Base-by-base conservation (phyloP, 37 sponge, comb jelly and placozoan species). In the Oscarella lobularis region DNA sequence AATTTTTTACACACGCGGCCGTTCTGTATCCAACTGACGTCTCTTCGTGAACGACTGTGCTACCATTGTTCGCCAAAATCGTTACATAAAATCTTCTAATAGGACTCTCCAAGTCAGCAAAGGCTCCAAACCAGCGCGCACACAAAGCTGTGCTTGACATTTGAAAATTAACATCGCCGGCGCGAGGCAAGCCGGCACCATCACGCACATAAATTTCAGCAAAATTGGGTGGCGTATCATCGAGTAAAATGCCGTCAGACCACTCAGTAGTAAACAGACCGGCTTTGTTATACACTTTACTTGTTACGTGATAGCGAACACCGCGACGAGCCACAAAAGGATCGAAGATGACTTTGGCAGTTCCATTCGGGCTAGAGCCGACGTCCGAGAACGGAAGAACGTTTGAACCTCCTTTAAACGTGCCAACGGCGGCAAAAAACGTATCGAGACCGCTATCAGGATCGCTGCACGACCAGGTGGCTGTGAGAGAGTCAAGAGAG, bases 81-180 rank as follows among this genome's bases (percentile, higher is more conserved):
- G 5, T 35, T 5, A 68, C 71, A 29, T 5, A 29, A 14, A 5
- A 68, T 5, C 4, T 4, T 30, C 29, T 20, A 20, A 68, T 14
- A 32, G 71, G 71, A 14, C 71, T 68, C 71, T 68, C 71, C 5
- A 4, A 30, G 31, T 68, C 71, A 35, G 33, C 4, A 68, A 68
- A 68, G 6, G 31, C 71, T 5, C 6, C 6, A 5, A 5, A 4
- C 71, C 71, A 68, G 35, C 31, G 71, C 31, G 31, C 29, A 68
- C 4, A 5, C 6, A 14, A 4, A 68, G 31, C 31, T 35, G 29
- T 14, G 6, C 35, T 4, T 68, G 71, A 29, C 6, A 5, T 68
- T 20, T 68, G 71, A 35, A 29, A 68, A 20, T 68, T 35, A 5
- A 4, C 29, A 35, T 68, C 71, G 6, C 29, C 5, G 5, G 29